These are phyloP conservation scores for Cygnus atratus DNA, from an alignment of 2,113 vertebrate species.

Conservation along the genomic window DNA sequence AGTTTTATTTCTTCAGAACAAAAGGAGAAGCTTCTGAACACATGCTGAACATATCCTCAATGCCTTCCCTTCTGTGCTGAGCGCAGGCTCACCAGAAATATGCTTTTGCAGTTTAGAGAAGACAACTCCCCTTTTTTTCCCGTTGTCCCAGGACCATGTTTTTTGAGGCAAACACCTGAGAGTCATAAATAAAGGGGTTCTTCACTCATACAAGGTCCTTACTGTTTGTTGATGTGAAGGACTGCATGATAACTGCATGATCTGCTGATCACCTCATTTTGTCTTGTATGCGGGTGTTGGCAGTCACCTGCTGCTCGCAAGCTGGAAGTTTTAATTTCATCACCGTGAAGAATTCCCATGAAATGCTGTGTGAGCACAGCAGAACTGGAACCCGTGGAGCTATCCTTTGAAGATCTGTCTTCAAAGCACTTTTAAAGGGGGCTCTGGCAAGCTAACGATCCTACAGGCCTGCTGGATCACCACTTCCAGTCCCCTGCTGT, in stretches of 20 bases:
- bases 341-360: background rate
- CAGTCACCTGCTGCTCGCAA: background rate
- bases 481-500: background rate
- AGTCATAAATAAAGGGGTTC: background rate
- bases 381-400: background rate
- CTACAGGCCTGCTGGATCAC: background rate
- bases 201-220: background rate
- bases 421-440: background rate
- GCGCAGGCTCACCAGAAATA: background rate
- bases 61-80: background rate
- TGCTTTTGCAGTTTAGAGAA: background rate
- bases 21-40: constrained; percentile 14
- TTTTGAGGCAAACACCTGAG: background rate
- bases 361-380: background rate
- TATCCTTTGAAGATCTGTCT: background rate
- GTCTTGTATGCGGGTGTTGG: background rate
- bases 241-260: background rate
- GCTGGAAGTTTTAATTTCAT: background rate
- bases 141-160: background rate
- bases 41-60: background rate
- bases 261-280: background rate
- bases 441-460: background rate
- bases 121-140: accelerated
- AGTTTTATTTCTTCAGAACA: constrained; percentile 45
- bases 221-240: background rate